A percentile compares a stretch with the other conserved stretches of the same genome.
Conservation (phyloP, 2,113 vertebrate genomes). For the Anarhynchus alexandrinus region DNA sequence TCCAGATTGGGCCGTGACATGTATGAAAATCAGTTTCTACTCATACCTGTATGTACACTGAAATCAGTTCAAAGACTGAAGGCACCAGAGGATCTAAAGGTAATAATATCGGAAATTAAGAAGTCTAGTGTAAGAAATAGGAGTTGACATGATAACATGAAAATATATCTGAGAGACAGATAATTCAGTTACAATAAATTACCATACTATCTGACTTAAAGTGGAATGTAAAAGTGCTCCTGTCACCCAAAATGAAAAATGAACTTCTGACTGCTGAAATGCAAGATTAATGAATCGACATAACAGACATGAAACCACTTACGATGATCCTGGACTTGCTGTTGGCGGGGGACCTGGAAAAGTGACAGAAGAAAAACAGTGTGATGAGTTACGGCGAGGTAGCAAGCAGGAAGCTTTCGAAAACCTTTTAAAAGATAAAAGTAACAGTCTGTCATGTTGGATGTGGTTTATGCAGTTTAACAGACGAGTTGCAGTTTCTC, state of each 20-base stretch:
- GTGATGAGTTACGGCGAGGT: slow-evolving; percentile 25
- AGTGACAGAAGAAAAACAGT: slow-evolving; percentile 63
- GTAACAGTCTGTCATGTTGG: not conserved
- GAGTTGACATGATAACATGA: not conserved
- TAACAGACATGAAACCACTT: slow-evolving; percentile 75
- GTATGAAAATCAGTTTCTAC: not conserved
- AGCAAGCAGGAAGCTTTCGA: slow-evolving; percentile 10
- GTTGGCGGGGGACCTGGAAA: slow-evolving; percentile 91
- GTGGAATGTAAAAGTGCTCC: not conserved
- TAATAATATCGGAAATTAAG: slow-evolving; percentile 1
- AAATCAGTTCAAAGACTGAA: not conserved
- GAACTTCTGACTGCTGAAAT: slow-evolving; percentile 40
- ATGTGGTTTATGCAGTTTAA: not conserved
- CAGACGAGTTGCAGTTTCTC: not conserved
- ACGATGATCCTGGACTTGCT: slow-evolving; percentile 89
- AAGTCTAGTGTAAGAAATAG: not conserved
- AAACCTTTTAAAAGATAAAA: slow-evolving; percentile 56
- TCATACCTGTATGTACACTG: not conserved
- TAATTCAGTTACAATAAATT: slow-evolving; percentile 1
- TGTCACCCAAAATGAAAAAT: slow-evolving; percentile 16
- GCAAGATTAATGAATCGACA: slow-evolving; percentile 11
- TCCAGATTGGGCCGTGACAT: not conserved
- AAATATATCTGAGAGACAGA: not conserved
- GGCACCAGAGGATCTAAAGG: slow-evolving; percentile 9
- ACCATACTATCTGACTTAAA: not conserved